Base-by-base conservation (phyloP, 1,140 invertebrate species). In the Drosophila subobscura region DNA sequence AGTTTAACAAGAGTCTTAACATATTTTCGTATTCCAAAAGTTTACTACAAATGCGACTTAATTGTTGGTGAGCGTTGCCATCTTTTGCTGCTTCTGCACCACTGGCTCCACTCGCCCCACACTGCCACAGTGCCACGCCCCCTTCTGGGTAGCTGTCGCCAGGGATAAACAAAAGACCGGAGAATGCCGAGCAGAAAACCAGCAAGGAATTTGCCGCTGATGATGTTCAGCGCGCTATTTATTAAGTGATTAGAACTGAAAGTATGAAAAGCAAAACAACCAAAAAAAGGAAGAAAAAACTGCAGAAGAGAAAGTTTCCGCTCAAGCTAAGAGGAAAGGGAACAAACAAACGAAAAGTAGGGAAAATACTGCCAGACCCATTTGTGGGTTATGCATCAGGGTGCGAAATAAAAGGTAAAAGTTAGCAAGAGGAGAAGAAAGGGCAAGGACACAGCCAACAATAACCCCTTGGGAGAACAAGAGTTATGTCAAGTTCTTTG, bases 1-100 rank as follows among this genome's bases (percentile, higher is more conserved):
- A 85, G 81, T 86, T 85, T 72, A 80, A 80, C 81, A 85, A 86
- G 86, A 85, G 81, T 85, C 81, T 85, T 86, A 80, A 74, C 81
- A 85, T 86, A 85, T 85, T 85, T 85, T 86, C 77, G 60, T 74
- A 86, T 80, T 85, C 81, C 77, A 70, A 85, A 85, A 85, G 80
- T 85, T 85, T 85, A 73, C 67, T 75, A 86, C 81, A 86, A 85
- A 85, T 85, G 80, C 80, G 80, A 85, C 80, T 85, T 85, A 85
- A 85, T 85, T 85, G 80, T 85, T 85, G 72, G 50, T 66, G 74
- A 78, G 75, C 79, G 61, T 55, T 72, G 51, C 50, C 40, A 42
- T 73, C 68, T 61, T 73, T 46, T 29, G 2, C 45, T 40, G 29
- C 20, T 51, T 65, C 52, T 53, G 16, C 47, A 29, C 59, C 10